Conservation (phyloP, 2,113 vertebrate species). For the Hippolais icterina region DNA sequence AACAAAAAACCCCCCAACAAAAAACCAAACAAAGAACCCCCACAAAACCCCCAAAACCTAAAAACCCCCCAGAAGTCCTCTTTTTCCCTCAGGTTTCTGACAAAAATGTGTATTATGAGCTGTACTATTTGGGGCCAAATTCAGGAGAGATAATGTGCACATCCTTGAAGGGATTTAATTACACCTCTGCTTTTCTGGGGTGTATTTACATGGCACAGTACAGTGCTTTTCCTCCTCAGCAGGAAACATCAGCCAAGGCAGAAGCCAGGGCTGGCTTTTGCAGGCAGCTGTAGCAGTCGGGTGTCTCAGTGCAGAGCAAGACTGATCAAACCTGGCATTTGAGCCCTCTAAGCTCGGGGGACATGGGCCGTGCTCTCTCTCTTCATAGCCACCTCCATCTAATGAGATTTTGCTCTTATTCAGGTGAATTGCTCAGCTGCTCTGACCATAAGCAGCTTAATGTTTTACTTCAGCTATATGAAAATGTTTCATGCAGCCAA, state of each 20-base stretch:
- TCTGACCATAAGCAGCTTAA: slow-evolving; percentile 14
- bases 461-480: background rate
- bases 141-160: background rate
- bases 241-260: background rate
- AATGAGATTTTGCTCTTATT: slow-evolving; percentile 41
- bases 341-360: background rate
- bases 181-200: background rate
- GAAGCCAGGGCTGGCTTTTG: background rate
- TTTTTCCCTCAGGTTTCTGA: background rate
- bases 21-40: too few relatives aligned
- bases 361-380: background rate
- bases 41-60: too few relatives aligned
- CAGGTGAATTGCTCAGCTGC: slow-evolving; percentile 27
- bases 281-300: background rate
- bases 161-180: background rate
- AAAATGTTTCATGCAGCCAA: background rate
- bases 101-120: background rate
- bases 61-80: background rate
- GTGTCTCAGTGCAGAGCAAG: background rate
- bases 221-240: background rate
- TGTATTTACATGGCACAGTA: background rate
- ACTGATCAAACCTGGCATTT: background rate
- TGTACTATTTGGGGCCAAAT: background rate
- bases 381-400: background rate
- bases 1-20: background rate